These are phyloP conservation scores for Limenitis camilla DNA, from an alignment of 2,888 invertebrate species.

Conservation along the genomic window DNA sequence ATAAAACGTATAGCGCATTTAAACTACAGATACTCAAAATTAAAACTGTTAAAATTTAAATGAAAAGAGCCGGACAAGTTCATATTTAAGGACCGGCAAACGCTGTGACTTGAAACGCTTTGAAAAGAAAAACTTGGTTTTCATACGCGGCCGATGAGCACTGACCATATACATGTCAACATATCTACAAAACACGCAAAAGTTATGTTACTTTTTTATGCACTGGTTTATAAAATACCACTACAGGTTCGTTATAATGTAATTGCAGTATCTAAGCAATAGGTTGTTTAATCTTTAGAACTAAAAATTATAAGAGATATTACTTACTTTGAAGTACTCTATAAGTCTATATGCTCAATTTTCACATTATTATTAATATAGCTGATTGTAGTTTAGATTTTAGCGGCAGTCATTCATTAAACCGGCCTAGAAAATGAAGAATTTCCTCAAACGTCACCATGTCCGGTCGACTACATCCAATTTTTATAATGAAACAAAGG, in stretches of 20 bases:
- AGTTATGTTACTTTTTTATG: too few species aligned
- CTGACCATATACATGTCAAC: too few species aligned
- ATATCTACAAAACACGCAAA: too few species aligned
- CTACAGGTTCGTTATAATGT: too few species aligned
- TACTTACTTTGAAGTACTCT: too few species aligned
- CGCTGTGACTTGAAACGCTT: slow-evolving; percentile 22
- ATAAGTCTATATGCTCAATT: too few species aligned
- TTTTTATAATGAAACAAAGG: slow-evolving; percentile 56
- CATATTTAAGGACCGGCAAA: slow-evolving; percentile 29
- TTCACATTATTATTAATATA: too few species aligned
- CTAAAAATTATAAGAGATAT: too few species aligned
- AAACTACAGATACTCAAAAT: slow-evolving; percentile 33
- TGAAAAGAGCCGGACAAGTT: slow-evolving; percentile 26
- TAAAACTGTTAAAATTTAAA: slow-evolving; percentile 31
- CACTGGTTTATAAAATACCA: too few species aligned
- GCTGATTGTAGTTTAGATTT: neutral
- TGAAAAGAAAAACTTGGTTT: slow-evolving; percentile 19
- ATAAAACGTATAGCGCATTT: slow-evolving; percentile 32
- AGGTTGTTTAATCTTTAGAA: too few species aligned
- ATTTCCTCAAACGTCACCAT: slow-evolving; percentile 21
- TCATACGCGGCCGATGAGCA: slow-evolving; percentile 3
- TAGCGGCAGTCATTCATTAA: slow-evolving; percentile 4
- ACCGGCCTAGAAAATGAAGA: slow-evolving; percentile 23
- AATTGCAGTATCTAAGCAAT: too few species aligned
- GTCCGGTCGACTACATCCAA: slow-evolving; percentile 38